Conservation (phyloP, 2,888 invertebrate genomes). For the Gisinianus flammeolus region DNA sequence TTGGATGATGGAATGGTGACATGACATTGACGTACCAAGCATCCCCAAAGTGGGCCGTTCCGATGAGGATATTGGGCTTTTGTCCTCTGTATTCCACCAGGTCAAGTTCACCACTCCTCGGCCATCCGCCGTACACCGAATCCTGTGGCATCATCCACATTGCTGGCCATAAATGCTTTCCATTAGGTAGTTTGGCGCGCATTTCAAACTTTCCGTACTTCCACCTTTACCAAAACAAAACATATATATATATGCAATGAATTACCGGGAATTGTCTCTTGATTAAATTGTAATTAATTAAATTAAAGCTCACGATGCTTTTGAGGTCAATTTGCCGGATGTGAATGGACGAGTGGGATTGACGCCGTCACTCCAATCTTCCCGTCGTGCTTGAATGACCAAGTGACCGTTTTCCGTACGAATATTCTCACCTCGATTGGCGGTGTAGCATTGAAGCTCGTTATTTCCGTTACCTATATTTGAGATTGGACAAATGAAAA, state of each 20-base stretch:
- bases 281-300: no score
- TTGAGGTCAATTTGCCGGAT: constrained; percentile 50
- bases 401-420: neutral
- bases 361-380: no score
- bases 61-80: constrained; percentile 41
- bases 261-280: no score
- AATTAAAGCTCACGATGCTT: constrained; percentile 49
- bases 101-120: constrained; percentile 46
- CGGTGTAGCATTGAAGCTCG: neutral
- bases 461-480: neutral
- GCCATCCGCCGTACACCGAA: constrained; percentile 49
- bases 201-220: constrained; percentile 21
- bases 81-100: constrained; percentile 53
- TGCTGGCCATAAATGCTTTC: constrained; percentile 40
- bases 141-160: constrained; percentile 42
- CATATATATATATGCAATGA: no score
- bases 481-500: no score
- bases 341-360: constrained; percentile 51
- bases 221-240: no score
- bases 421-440: neutral
- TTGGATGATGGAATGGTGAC: no score
- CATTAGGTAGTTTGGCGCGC: neutral
- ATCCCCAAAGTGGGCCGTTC: constrained; percentile 51
- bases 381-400: neutral
- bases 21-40: constrained; percentile 24